Conservation (phyloP, 1,140 invertebrate genomes). For the Aplysia californica region DNA sequence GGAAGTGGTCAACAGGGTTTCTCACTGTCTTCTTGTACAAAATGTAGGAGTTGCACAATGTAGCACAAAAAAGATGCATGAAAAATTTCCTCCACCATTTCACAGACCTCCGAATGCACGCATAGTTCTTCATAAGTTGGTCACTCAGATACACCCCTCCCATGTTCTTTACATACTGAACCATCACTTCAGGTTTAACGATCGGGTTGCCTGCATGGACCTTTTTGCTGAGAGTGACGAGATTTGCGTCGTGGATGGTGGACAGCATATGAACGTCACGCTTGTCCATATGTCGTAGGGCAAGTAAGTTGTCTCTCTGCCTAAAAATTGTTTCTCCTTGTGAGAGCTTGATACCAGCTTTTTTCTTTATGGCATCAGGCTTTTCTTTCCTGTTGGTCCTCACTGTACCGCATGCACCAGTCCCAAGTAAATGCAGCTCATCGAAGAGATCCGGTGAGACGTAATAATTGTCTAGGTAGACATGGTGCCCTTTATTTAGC, state of each 20-base stretch:
- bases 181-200: not conserved
- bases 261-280: conserved; percentile 31
- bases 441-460: conserved; percentile 26
- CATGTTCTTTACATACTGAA: conserved; percentile 33
- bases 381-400: conserved; percentile 22
- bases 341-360: no score
- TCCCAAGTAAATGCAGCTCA: conserved; percentile 18
- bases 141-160: conserved; percentile 29
- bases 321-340: conserved; percentile 21
- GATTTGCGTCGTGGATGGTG: conserved; percentile 19
- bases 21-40: no score
- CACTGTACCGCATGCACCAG: conserved; percentile 33
- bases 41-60: no score
- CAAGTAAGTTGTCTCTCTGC: conserved; percentile 14
- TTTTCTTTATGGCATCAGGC: no score
- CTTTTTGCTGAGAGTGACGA: conserved; percentile 5
- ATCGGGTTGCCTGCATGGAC: conserved; percentile 19
- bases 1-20: no score
- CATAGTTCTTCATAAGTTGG: conserved; percentile 22
- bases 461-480: conserved; percentile 40
- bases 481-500: conserved; percentile 30
- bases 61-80: no score
- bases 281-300: conserved; percentile 31
- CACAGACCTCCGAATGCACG: conserved; percentile 13
- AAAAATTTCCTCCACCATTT: conserved; percentile 33